Evolutionary conservation across 2,888 invertebrate genomes (phyloP).

Genomic region (Andrena camellia): DNA sequence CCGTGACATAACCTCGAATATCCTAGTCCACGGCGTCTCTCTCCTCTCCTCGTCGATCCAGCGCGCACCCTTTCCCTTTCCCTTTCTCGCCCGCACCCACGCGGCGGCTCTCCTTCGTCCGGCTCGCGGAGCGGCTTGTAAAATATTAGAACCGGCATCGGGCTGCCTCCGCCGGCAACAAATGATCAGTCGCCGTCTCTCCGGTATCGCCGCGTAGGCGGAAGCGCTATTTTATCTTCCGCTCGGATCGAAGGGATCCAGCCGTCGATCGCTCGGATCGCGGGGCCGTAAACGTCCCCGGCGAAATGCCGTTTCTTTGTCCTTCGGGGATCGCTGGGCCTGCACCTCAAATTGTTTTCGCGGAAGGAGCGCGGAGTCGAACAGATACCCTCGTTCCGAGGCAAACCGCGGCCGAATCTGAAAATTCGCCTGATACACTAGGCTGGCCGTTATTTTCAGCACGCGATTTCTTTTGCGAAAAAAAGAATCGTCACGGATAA

Average conservation of each 20-base stretch:
- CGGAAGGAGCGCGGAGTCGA: neutral
- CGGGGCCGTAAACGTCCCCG: neutral
- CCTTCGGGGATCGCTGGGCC: constrained; percentile 7
- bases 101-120: constrained; percentile 16
- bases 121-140: constrained; percentile 35
- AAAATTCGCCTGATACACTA: no score
- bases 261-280: constrained; percentile 16
- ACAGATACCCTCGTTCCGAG: neutral
- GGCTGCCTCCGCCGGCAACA: constrained; percentile 41
- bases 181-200: constrained; percentile 59
- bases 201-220: constrained; percentile 60
- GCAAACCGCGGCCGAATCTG: neutral
- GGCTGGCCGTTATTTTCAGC: no score
- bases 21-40: constrained; percentile 39
- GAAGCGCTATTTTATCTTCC: constrained; percentile 58
- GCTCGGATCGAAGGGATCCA: constrained; percentile 40
- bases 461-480: no score
- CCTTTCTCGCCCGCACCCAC: constrained; percentile 41
- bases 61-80: constrained; percentile 31
- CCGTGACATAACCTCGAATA: constrained; percentile 71
- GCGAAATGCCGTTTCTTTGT: neutral
- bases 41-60: constrained; percentile 16
- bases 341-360: constrained; percentile 16
- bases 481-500: no score
- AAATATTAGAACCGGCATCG: constrained; percentile 53